Evolutionary conservation across 2,888 invertebrate species (phyloP), one percentile per base, ranked within the genome.

Genomic region (Tholera decimalis): DNA sequence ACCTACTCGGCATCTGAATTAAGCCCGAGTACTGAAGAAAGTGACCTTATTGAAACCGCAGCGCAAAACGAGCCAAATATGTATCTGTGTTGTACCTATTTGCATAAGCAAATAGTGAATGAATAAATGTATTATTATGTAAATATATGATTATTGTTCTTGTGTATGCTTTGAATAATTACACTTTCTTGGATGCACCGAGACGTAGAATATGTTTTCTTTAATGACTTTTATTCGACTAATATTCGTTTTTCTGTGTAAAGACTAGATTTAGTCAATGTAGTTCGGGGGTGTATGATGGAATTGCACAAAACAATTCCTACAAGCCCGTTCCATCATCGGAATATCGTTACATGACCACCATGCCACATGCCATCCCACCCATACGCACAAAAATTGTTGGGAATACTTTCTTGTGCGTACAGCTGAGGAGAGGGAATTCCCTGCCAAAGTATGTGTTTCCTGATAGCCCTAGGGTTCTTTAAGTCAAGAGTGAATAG

Each of bases 31-130:
- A 15, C 15, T 18, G 41, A 70, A 55, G 72, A 71, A 77, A 74
- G 60, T 50, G 60, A 5, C 77, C 64, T 47, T 26, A 55, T 54
- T 74, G 37, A 56, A 70, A 13, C 33, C 28, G n/a, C 46, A 37
- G 0, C n/a, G 41, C 9, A 18, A 53, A 54, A 54, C 51, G 41
- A 37, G 35, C 49, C 13, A 50, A 57, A 43, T 57, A 73, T 73
- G 56, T 65, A 73, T 56, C 43, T 41, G 26, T 59, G 41, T 13
- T 35, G 22, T 30, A n/a, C n/a, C n/a, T 30, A 53, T 73, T 56
- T 30, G 47, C 46, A 56, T 64, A 53, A 57, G 51, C 56, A 65
- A 70, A 70, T 72, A 72, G 39, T 54, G 24, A 44, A 63, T 63
- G 9, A 33, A 62, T 20, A 20, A 39, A 24, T 24, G 4, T 49